Base-by-base conservation (phyloP, 2,797 vertebrate species). In the Iguana delicatissima region DNA sequence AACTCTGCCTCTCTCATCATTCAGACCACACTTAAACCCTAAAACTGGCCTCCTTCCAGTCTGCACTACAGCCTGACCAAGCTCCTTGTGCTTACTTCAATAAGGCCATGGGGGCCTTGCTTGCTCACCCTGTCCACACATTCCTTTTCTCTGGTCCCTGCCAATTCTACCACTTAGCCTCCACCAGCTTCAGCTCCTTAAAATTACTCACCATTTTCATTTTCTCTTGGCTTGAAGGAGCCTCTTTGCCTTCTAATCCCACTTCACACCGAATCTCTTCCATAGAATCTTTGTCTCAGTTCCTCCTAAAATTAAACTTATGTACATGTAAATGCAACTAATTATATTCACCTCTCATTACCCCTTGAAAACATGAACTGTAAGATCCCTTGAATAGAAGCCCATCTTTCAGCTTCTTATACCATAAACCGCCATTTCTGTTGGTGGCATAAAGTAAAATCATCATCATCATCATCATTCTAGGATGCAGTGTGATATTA, bases 1-100 rank as follows among this genome's bases (percentile, higher is more conserved):
- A 85, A 86, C 20, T 3, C 50, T 59, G 85, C n/a, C n/a, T 55
- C 50, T 85, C 32, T 85, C 67, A 55, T 85, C n/a, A 85, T 85
- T 73, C 69, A 74, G 50, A 74, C n/a, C 35, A 42, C 42, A 14
- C n/a, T 26, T 50, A 79, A 79, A 72, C 22, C 69, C 46, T 84
- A 85, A 73, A 46, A 73, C 84, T 85, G 69, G 69, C 50, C 59
- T 86, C 42, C 42, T 67, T 50, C 29, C 74, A 86, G 14, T 0
- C 10, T n/a, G 18, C 16, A 10, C 69, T 26, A 24, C 12, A 76
- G 2, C 2, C 50, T 55, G 32, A 32, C 73, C 14, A 38, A 74
- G 69, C 12, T 67, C 86, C 42, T 87, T 80, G 14, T 0, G 26
- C 59, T 87, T 87, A 79, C 26, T 50, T 67, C 18, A 29, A 64